Conservation (phyloP, 1,140 invertebrate species). For the Penaeus indicus region DNA sequence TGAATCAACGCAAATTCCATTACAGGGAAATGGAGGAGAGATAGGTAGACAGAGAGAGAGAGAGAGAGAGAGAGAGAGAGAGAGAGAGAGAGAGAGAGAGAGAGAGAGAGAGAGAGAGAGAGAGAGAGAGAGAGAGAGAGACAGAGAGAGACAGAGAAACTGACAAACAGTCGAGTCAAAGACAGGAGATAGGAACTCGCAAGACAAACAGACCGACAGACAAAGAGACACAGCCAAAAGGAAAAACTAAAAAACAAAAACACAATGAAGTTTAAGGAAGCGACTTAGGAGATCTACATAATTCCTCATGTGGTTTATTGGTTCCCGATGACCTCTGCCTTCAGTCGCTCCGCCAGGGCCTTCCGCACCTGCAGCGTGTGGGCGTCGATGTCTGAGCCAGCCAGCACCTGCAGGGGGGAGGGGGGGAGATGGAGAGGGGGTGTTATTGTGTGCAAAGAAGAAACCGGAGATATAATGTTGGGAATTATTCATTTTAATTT, state of each 20-base stretch:
- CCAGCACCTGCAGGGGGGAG: conserved; percentile 24
- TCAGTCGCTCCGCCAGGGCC: conserved; percentile 85
- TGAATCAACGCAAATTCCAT: too few species aligned
- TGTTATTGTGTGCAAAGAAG: neutral
- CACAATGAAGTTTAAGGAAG: neutral
- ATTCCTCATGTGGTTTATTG: conserved; percentile 61
- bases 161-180: too few species aligned
- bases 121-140: conserved; percentile 32
- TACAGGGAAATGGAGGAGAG: too few species aligned
- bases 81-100: conserved; percentile 26
- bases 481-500: too few species aligned
- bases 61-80: conserved; percentile 35
- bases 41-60: neutral
- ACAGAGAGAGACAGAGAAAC: neutral
- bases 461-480: too few species aligned
- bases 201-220: too few species aligned
- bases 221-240: too few species aligned
- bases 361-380: conserved; percentile 82
- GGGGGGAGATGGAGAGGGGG: neutral
- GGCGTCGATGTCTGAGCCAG: conserved; percentile 70
- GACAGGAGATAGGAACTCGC: too few species aligned
- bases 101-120: conserved; percentile 16
- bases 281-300: neutral
- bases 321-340: conserved; percentile 80
- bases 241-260: neutral